A percentile compares a stretch with the other conserved stretches of the same genome.
Conservation (phyloP, 2,113 vertebrate species). For the Oxyura jamaicensis region DNA sequence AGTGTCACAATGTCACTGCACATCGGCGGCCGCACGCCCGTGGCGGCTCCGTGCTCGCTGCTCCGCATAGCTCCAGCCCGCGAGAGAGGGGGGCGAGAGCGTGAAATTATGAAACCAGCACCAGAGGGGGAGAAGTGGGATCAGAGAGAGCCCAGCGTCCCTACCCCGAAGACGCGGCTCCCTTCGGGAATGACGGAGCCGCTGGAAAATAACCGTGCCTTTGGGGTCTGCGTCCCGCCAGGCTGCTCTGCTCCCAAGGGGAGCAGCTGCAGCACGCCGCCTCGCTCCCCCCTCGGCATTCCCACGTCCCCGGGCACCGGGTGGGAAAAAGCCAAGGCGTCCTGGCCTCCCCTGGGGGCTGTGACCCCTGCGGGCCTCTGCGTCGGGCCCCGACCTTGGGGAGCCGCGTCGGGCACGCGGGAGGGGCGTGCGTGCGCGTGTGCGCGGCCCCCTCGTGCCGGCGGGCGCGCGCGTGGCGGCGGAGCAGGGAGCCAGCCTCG, state of each 20-base stretch:
- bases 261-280: not conserved
- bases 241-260: not conserved
- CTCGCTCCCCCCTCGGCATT: too few relatives aligned
- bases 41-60: not conserved
- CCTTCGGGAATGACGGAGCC: not conserved
- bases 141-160: constrained; percentile 4
- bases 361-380: too few relatives aligned
- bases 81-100: not conserved
- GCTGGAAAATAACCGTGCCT: not conserved
- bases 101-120: constrained; percentile 20
- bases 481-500: constrained; percentile 23
- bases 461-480: not conserved
- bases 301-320: too few relatives aligned
- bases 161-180: not conserved
- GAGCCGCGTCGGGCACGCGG: too few relatives aligned
- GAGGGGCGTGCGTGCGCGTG: not conserved
- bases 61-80: not conserved
- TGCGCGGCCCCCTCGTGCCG: not conserved
- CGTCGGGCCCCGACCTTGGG: too few relatives aligned
- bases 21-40: not conserved
- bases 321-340: too few relatives aligned
- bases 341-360: too few relatives aligned
- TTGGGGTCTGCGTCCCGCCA: not conserved
- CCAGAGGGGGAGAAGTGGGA: not conserved
- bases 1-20: not conserved